Conservation (phyloP, 2,888 invertebrate genomes). For the Folsomia candida region DNA sequence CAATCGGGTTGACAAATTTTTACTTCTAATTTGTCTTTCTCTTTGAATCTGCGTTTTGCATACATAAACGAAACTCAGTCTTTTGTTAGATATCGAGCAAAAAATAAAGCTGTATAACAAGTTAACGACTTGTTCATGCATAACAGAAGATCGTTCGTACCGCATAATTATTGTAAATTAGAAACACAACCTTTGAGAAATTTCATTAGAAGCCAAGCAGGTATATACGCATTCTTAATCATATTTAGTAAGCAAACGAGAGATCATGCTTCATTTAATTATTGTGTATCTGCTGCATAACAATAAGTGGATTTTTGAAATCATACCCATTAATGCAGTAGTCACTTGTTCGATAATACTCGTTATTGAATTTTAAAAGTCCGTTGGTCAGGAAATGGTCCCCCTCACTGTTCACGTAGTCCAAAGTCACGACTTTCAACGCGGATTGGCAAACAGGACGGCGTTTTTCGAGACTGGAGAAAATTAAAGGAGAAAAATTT, state of each 20-base stretch:
- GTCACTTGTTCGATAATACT: constrained; percentile 37
- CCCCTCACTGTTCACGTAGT: neutral
- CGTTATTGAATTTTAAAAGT: constrained; percentile 36
- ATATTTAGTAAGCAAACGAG: too few species aligned
- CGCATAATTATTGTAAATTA: too few species aligned
- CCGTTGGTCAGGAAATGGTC: constrained; percentile 37
- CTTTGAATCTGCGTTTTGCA: constrained; percentile 26
- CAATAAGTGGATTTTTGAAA: neutral
- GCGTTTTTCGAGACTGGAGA: constrained; percentile 9
- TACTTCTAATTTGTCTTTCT: constrained; percentile 26
- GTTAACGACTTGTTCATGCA: too few species aligned
- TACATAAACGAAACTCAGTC: too few species aligned
- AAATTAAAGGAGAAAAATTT: neutral
- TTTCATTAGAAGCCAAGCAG: too few species aligned
- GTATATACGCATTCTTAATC: too few species aligned
- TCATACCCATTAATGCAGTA: constrained; percentile 36
- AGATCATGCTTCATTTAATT: too few species aligned
- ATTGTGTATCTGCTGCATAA: too few species aligned
- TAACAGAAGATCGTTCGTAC: too few species aligned
- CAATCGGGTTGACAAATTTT: constrained; percentile 34
- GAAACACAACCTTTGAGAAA: too few species aligned
- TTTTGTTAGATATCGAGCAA: too few species aligned
- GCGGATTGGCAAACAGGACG: neutral
- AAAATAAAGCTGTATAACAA: too few species aligned
- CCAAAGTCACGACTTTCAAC: neutral